A percentile compares a stretch with the other conserved stretches of the same genome.
These are phyloP conservation scores for Pelecanoides urinatrix DNA, from an alignment of 2,113 vertebrate species.

Conservation along the genomic window DNA sequence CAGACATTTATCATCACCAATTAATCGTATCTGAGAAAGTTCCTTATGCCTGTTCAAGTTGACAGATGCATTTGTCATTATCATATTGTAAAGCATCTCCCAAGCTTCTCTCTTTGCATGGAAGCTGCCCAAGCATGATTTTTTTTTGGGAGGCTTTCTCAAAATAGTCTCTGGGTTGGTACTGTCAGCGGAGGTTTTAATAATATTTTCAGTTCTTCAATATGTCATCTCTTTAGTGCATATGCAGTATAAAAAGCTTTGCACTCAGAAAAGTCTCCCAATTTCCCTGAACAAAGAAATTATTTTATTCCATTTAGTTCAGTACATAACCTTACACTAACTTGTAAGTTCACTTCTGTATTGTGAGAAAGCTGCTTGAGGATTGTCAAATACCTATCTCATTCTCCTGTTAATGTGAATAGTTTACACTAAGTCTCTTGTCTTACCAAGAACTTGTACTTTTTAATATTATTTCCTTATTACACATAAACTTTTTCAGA, in stretches of 20 bases:
- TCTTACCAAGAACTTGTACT: not conserved
- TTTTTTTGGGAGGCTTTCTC: not conserved
- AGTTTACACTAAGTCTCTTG: not conserved
- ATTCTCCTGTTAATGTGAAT: not conserved
- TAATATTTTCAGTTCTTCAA: not conserved
- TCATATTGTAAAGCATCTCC: not conserved
- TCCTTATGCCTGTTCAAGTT: not conserved
- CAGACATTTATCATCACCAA: conserved; percentile 50
- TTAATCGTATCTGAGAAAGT: conserved; percentile 38
- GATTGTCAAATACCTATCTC: not conserved
- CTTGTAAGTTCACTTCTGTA: not conserved
- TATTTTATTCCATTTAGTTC: not conserved
- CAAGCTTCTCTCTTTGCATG: not conserved
- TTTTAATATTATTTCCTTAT: not conserved
- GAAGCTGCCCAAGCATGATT: not conserved
- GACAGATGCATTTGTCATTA: conserved; percentile 41
- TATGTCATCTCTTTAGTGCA: not conserved
- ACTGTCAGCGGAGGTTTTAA: not conserved
- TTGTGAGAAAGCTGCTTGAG: not conserved
- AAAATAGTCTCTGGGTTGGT: not conserved
- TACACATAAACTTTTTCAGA: not conserved
- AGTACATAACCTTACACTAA: not conserved
- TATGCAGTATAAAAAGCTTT: not conserved
- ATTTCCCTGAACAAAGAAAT: not conserved
- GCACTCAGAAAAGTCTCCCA: not conserved